Evolutionary conservation across 2,113 vertebrate species (phyloP).

Genomic region (Paraplagusia blochii): DNA sequence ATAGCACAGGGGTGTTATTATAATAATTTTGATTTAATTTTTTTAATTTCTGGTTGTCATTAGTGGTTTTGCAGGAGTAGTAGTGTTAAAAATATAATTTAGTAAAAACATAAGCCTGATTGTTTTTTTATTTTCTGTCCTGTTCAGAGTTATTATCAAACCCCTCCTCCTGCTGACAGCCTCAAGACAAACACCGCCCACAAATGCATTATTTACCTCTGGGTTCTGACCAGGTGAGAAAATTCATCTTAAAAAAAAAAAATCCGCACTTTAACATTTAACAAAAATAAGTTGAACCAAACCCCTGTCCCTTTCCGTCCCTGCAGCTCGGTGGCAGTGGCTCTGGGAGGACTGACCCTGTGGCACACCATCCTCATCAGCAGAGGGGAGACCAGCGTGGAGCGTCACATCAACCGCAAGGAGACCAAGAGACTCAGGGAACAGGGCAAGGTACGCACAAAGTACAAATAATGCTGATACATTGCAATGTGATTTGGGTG

Average conservation of each 20-base stretch:
- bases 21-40: too few relatives aligned
- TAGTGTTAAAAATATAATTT: not conserved
- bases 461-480: not conserved
- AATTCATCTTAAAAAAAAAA: rapidly evolving
- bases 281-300: not conserved
- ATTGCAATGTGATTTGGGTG: too few relatives aligned
- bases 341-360: slow-evolving; percentile 87
- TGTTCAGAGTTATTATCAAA: slow-evolving; percentile 86
- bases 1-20: too few relatives aligned
- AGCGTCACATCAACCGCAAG: slow-evolving; percentile 94
- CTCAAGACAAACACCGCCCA: slow-evolving; percentile 82
- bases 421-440: slow-evolving; percentile 81
- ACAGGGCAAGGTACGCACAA: slow-evolving; percentile 80
- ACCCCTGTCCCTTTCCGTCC: not conserved
- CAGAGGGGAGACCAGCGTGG: slow-evolving; percentile 92
- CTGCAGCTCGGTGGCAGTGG: slow-evolving; percentile 86
- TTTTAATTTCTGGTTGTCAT: too few relatives aligned
- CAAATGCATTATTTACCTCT: slow-evolving; percentile 93
- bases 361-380: slow-evolving; percentile 91
- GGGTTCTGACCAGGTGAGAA: slow-evolving; percentile 93
- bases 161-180: slow-evolving; percentile 80
- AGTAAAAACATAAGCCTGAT: not conserved
- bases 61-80: too few relatives aligned
- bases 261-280: rapidly evolving
- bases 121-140: slow-evolving; percentile 7